phyloP scores from a whole-genome alignment of 2,113 vertebrate species.

The Antigone vipio region DNA sequence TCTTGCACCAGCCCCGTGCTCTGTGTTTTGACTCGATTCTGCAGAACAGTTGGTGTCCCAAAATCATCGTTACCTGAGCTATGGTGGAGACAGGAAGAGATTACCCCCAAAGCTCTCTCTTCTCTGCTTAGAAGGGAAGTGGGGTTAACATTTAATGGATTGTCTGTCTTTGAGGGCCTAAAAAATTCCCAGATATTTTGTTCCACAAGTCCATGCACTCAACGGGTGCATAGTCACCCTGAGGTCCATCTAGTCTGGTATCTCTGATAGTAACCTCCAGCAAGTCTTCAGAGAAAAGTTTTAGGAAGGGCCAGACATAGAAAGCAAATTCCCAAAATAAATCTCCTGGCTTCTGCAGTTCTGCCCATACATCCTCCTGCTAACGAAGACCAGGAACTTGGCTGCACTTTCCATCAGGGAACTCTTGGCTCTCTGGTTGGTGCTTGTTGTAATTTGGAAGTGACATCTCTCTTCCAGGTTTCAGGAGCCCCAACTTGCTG shows the following conservation, averaged over 20 bases:
- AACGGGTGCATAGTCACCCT: not conserved
- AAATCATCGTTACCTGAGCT: not conserved
- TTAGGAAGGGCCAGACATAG: not conserved
- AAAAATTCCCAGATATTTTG: not conserved
- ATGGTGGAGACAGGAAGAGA: not conserved
- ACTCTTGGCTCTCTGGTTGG: not conserved
- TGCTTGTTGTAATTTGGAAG: not conserved
- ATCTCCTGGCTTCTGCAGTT: not conserved
- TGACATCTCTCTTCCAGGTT: not conserved
- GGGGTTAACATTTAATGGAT: not conserved
- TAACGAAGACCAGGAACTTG: fast-evolving
- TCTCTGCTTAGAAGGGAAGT: not conserved
- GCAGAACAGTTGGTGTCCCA: not conserved
- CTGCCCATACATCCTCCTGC: not conserved
- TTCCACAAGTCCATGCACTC: not conserved
- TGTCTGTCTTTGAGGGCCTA: not conserved
- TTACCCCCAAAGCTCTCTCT: not conserved
- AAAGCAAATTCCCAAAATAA: not conserved
- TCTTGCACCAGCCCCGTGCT: not conserved
- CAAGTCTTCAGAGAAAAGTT: not conserved
- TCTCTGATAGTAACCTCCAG: not conserved
- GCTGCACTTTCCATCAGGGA: not conserved
- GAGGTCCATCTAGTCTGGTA: not conserved
- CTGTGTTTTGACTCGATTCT: not conserved
- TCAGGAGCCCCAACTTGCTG: not conserved